phyloP scores from a whole-genome alignment of 2,888 invertebrate species.

The Drosophila prolongata region DNA sequence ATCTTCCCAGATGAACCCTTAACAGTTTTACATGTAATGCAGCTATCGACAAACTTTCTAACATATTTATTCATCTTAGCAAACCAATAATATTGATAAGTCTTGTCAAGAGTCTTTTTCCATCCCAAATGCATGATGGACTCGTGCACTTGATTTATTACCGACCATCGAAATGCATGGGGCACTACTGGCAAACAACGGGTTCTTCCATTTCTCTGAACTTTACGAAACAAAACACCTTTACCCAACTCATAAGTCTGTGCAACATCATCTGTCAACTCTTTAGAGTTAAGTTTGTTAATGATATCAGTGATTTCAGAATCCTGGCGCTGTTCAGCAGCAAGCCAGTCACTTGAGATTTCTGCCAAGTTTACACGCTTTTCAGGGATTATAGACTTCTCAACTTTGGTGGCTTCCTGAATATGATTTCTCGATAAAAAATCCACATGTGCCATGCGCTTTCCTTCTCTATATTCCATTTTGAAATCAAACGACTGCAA shows the following conservation, averaged over 20 bases:
- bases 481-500: slow-evolving; percentile 34
- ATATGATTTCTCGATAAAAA: slow-evolving; percentile 30
- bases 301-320: slow-evolving; percentile 11
- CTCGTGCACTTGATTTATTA: slow-evolving; percentile 26
- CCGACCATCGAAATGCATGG: slow-evolving; percentile 23
- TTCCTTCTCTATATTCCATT: slow-evolving; percentile 28
- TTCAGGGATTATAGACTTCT: slow-evolving; percentile 15
- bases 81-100: slow-evolving; percentile 28
- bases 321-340: slow-evolving; percentile 5
- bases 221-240: slow-evolving; percentile 11
- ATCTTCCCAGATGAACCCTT: slow-evolving; percentile 16
- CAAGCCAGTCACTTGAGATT: slow-evolving; percentile 32
- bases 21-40: slow-evolving; percentile 18
- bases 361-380: slow-evolving; percentile 26
- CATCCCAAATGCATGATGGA: slow-evolving; percentile 28
- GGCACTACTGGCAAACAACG: slow-evolving; percentile 19
- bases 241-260: slow-evolving; percentile 28
- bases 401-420: background rate
- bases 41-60: slow-evolving; percentile 6
- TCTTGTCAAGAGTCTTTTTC: slow-evolving; percentile 27
- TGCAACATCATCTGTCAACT: slow-evolving; percentile 19
- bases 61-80: slow-evolving; percentile 27
- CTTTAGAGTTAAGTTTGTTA: slow-evolving; percentile 3
- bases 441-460: slow-evolving; percentile 39
- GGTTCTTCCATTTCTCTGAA: slow-evolving; percentile 13